Percentiles rank a stretch among this genome's conserved stretches.
These are phyloP conservation scores for Ophion ventricosus DNA, from an alignment of 2,888 invertebrate genomes.

Conservation along the genomic window DNA sequence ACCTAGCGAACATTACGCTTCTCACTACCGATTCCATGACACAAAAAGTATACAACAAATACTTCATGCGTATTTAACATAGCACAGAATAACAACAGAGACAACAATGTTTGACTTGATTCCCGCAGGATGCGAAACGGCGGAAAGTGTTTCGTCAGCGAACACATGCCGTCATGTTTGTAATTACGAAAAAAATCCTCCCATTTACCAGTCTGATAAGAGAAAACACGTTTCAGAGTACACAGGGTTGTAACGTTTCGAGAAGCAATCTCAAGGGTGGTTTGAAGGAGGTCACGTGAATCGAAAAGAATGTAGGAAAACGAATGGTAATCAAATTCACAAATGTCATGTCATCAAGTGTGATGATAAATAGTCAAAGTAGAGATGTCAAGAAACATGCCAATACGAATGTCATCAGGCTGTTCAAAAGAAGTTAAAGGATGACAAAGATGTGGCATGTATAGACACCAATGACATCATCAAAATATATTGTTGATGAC, in stretches of 20 bases:
- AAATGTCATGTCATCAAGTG: background rate
- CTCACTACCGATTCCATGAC: slow-evolving; percentile 9
- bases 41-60: slow-evolving; percentile 10
- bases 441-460: background rate
- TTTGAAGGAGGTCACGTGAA: background rate
- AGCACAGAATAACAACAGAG: slow-evolving; percentile 3
- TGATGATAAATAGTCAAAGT: background rate
- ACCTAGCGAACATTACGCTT: background rate
- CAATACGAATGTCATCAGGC: background rate
- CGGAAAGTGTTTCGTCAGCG: background rate
- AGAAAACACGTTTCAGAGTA: background rate
- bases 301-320: background rate
- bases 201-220: background rate
- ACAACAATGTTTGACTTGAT: background rate
- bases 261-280: background rate
- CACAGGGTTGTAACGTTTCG: background rate
- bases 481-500: background rate
- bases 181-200: background rate
- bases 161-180: slow-evolving; percentile 8
- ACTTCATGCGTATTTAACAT: slow-evolving; percentile 31
- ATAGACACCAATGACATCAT: background rate
- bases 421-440: background rate
- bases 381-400: background rate
- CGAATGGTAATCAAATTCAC: background rate
- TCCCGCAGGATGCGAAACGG: background rate